Evolutionary conservation across 2,888 invertebrate species (phyloP).

Genomic region (Polymixis flavicincta): DNA sequence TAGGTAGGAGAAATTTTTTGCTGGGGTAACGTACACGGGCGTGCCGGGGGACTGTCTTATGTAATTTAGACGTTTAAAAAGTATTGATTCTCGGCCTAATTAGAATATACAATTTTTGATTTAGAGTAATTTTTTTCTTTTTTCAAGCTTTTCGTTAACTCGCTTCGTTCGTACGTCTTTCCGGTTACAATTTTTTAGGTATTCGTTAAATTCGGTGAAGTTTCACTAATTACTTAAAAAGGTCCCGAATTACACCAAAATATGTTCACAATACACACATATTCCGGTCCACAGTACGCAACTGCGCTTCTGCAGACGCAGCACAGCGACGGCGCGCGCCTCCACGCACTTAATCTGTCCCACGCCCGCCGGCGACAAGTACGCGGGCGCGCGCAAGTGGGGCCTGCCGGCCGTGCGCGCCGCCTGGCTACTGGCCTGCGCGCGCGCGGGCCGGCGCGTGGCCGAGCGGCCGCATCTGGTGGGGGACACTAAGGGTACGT

Average conservation of each 20-base stretch:
- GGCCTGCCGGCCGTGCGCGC: conserved; percentile 94
- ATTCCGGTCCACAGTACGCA: conserved; percentile 77
- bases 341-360: conserved; percentile 96
- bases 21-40: too few relatives aligned
- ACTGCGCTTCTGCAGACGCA: conserved; percentile 85
- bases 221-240: neutral
- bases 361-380: conserved; percentile 94
- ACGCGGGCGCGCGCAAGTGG: conserved; percentile 96
- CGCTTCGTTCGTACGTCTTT: neutral
- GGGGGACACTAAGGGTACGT: conserved; percentile 90
- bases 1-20: too few relatives aligned
- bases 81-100: too few relatives aligned
- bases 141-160: neutral
- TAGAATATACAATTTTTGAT: too few relatives aligned
- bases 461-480: conserved; percentile 91
- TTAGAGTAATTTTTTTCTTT: neutral
- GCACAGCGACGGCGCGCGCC: conserved; percentile 88
- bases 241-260: too few relatives aligned
- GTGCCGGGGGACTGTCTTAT: too few relatives aligned
- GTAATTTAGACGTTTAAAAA: too few relatives aligned
- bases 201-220: neutral
- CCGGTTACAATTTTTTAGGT: neutral
- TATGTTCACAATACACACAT: too few relatives aligned
- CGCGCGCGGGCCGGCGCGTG: conserved; percentile 88
- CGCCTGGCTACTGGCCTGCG: conserved; percentile 94